Percentiles rank a stretch among this genome's conserved stretches.
Evolutionary conservation across 1,140 invertebrate species (phyloP).

Genomic region (Lamellibrachia luymesi): DNA sequence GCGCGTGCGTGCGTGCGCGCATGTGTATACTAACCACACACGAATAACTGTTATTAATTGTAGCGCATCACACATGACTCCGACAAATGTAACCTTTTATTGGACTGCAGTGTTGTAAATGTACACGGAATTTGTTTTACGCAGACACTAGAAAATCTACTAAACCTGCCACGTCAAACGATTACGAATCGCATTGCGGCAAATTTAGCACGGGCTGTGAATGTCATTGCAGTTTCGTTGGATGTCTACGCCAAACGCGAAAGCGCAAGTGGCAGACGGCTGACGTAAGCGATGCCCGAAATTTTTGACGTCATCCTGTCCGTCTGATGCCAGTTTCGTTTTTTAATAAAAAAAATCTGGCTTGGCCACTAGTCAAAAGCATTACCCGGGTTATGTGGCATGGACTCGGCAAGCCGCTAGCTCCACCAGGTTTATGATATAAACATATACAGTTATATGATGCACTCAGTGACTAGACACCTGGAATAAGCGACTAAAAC

Average conservation of each 20-base stretch:
- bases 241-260: background rate
- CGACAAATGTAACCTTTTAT: background rate
- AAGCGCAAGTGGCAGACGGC: background rate
- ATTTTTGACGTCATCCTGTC: background rate
- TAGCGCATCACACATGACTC: background rate
- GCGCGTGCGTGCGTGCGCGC: background rate
- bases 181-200: background rate
- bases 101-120: background rate
- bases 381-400: too few relatives aligned
- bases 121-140: too few relatives aligned
- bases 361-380: too few relatives aligned
- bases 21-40: background rate
- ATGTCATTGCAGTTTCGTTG: background rate
- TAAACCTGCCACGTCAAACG: background rate
- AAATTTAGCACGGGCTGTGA: background rate
- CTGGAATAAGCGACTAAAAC: too few relatives aligned
- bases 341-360: background rate
- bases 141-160: background rate
- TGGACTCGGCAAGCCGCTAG: too few relatives aligned
- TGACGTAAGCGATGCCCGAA: background rate
- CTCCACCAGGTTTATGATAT: too few relatives aligned
- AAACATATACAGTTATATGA: too few relatives aligned
- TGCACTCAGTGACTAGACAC: too few relatives aligned
- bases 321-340: background rate
- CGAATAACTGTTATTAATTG: background rate